phyloP scores from a whole-genome alignment of 2,888 invertebrate species.

The Apotomis betuletana region DNA sequence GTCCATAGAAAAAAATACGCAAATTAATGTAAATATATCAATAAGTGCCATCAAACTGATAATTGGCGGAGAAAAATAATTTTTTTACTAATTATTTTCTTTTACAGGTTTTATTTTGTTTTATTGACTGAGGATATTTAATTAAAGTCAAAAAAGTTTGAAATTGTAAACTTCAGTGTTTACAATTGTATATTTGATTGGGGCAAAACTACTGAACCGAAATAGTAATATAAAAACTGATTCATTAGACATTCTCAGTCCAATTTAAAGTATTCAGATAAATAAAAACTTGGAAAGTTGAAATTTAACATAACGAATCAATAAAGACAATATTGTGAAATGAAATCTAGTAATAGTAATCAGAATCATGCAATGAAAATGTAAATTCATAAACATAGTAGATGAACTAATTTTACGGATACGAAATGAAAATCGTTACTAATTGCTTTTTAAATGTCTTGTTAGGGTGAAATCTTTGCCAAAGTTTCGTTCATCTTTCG shows the following conservation, averaged over 20 bases:
- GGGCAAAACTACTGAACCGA: conserved; percentile 19
- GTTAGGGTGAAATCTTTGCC: conserved; percentile 3
- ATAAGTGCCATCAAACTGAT: not conserved
- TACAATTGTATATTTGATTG: not conserved
- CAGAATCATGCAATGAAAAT: conserved; percentile 26
- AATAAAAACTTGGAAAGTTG: not conserved
- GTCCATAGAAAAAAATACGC: conserved; percentile 41
- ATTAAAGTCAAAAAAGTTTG: not conserved
- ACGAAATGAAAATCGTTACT: conserved; percentile 27
- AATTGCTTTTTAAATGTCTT: not conserved
- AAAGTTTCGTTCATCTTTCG: not conserved
- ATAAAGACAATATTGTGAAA: conserved; percentile 23
- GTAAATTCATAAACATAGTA: conserved; percentile 27
- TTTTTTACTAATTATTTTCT: conserved; percentile 48
- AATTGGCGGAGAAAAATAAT: conserved; percentile 22
- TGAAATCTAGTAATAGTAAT: conserved; percentile 16
- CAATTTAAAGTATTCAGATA: not conserved
- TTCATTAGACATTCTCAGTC: conserved; percentile 28
- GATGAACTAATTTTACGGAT: conserved; percentile 44
- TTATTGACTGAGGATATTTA: conserved; percentile 42
- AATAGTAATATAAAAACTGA: not conserved
- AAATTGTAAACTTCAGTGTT: not conserved
- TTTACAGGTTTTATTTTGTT: conserved; percentile 47
- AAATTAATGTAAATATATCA: conserved; percentile 43
- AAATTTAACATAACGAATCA: not conserved